Conservation (phyloP, 2,797 vertebrate genomes). For the Spinibarbus caldwelli region DNA sequence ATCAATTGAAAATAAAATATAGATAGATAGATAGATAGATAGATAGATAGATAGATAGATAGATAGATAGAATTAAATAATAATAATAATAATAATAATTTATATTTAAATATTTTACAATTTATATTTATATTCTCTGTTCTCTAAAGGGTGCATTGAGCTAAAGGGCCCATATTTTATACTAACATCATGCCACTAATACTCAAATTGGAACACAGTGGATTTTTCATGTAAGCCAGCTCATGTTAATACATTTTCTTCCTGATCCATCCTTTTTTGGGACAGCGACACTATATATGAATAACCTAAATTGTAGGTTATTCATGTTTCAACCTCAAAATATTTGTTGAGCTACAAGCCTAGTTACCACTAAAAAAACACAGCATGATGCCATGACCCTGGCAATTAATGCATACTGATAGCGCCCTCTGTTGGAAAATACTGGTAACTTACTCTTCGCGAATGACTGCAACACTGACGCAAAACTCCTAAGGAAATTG, state of each 20-base stretch:
- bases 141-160: no score
- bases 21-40: no score
- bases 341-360: background rate
- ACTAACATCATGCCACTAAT: background rate
- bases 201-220: background rate
- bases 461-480: background rate
- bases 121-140: no score
- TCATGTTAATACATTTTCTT: background rate
- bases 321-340: conserved; percentile 1
- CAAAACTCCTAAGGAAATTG: conserved; percentile 5
- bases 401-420: background rate
- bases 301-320: conserved; percentile 7
- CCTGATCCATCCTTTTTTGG: background rate
- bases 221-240: background rate
- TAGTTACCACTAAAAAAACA: background rate
- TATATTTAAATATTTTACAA: no score
- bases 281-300: background rate
- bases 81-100: no score
- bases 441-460: background rate
- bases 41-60: no score
- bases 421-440: conserved; percentile 30
- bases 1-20: background rate
- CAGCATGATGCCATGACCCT: background rate
- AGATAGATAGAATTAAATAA: no score
- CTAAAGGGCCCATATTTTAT: no score